Base-by-base conservation (phyloP, 2,888 invertebrate species). In the Chromoteleia sp. region DNA sequence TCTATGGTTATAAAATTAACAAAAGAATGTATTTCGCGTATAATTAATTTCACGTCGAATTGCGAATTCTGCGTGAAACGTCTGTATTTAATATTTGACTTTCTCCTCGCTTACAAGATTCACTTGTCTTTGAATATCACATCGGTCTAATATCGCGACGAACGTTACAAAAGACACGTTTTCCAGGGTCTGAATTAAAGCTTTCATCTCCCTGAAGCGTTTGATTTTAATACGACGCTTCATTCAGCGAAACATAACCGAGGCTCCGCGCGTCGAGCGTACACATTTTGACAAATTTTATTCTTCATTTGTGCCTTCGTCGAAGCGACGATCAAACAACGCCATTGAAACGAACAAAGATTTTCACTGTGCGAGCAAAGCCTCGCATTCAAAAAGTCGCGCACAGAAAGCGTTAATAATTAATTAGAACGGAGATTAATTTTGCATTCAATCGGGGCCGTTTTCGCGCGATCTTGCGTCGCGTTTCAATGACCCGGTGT, bases 101-200 rank as follows among this genome's bases (percentile, higher is more conserved):
- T 59, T 74, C 56, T 33, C 54, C n/a, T 54, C 48, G 29, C 61
- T 67, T 45, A 56, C 59, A 73, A 67, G 59, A 61, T 56, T 65
- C 73, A 2, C 56, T n/a, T 30, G 74, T 74, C 63, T 75, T 70
- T 75, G 56, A 74, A 45, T 63, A 73, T 58, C 48, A 43, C 19
- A 48, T 39, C 68, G 25, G 67, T 73, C 68, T 79, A 67, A 67
- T 79, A 74, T 68, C 54, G 56, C 14, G 45, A 56, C 36, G 65
- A 67, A 65, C 50, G 61, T 58, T 70, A 75, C 80, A 75, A 75
- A 75, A 75, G 80, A 65, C 54, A 48, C 50, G 63, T 63, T 70
- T 65, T 65, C 50, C 68, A 48, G 41, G 19, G 7, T 21, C 36
- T 71, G 50, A 70, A 76, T 75, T 75, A 39, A 71, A 52, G 58